These are phyloP conservation scores for Orthonevra nobilis DNA, from an alignment of 2,888 invertebrate genomes.

Conservation along the genomic window DNA sequence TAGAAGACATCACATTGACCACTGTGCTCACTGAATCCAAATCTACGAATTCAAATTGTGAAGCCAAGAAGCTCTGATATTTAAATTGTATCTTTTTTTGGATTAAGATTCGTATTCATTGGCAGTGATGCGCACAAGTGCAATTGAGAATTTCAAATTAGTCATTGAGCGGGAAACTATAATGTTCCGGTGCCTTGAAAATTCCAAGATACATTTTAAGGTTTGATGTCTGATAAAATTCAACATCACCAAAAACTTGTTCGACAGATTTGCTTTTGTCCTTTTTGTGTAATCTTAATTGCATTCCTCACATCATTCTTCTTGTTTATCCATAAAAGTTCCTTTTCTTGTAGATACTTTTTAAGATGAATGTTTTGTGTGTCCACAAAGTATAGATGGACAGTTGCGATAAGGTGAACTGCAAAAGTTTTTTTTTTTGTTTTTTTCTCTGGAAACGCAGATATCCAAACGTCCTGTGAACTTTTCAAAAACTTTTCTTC, in stretches of 20 bases:
- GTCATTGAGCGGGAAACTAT: constrained; percentile 21
- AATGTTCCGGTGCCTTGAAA: too few relatives aligned
- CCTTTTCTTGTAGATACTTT: constrained; percentile 31
- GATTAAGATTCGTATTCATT: constrained; percentile 1
- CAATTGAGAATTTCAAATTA: constrained; percentile 55
- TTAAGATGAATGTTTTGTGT: constrained; percentile 33
- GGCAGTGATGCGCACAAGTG: constrained; percentile 33
- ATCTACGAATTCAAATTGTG: too few relatives aligned
- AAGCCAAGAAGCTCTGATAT: too few relatives aligned
- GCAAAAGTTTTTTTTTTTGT: constrained; percentile 20
- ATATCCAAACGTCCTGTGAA: constrained; percentile 49
- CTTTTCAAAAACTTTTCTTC: constrained; percentile 51
- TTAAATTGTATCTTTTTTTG: too few relatives aligned
- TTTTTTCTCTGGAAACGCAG: constrained; percentile 5
- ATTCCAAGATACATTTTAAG: too few relatives aligned
- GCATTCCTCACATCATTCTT: constrained; percentile 31
- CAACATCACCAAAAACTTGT: constrained; percentile 31
- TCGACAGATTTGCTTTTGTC: neutral
- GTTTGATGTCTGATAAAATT: constrained; percentile 6
- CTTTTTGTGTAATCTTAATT: constrained; percentile 41
- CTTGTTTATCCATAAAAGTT: constrained; percentile 18
- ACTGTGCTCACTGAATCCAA: neutral
- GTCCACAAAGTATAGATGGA: constrained; percentile 31
- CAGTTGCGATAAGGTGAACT: constrained; percentile 42
- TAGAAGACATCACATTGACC: neutral